Conservation (phyloP, 2,113 vertebrate species). For the Cololabis saira region DNA sequence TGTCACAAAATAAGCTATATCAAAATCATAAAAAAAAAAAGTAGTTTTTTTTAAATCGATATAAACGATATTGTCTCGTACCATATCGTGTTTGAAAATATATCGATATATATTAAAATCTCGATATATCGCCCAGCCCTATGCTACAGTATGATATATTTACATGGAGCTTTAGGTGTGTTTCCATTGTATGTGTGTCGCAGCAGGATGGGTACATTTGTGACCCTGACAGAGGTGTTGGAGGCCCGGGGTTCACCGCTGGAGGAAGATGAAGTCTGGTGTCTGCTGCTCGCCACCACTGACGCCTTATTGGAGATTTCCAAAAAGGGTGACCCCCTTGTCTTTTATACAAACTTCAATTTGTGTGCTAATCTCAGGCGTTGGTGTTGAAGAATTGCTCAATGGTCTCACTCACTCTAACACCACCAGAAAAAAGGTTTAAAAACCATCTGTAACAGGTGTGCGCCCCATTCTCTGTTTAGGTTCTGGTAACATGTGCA, state of each 20-base stretch:
- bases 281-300: conserved; percentile 82
- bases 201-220: conserved; percentile 84
- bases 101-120: too few relatives aligned
- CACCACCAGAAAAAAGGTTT: not conserved
- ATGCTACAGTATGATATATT: not conserved
- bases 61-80: too few relatives aligned
- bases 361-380: not conserved
- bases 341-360: not conserved
- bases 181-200: conserved; percentile 1
- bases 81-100: too few relatives aligned
- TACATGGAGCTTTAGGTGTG: not conserved
- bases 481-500: conserved; percentile 80
- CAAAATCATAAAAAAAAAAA: too few relatives aligned
- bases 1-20: too few relatives aligned
- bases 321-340: conserved; percentile 75
- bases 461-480: conserved; percentile 15
- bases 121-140: too few relatives aligned
- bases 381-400: not conserved
- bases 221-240: conserved; percentile 88
- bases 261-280: conserved; percentile 91
- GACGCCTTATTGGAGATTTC: conserved; percentile 84
- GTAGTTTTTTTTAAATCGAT: too few relatives aligned
- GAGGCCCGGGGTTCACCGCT: conserved; percentile 86
- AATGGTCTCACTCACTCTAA: not conserved
- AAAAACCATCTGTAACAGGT: not conserved